Conservation (phyloP, 2,888 invertebrate genomes). For the Tubulanus polymorphus region DNA sequence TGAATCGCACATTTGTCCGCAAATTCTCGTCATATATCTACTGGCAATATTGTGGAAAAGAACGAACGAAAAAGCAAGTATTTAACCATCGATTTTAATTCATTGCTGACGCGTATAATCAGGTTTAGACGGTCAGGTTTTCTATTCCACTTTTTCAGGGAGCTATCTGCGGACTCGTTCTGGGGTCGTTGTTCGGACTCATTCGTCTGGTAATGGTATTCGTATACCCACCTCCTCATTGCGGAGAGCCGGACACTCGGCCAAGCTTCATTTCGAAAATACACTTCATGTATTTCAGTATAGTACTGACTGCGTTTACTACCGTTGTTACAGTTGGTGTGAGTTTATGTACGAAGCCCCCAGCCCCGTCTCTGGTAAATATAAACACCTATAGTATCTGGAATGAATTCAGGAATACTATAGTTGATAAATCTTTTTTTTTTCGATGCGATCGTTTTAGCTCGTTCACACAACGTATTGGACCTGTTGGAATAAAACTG, state of each 20-base stretch:
- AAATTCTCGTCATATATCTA: slow-evolving; percentile 52
- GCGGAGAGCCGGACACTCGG: slow-evolving; percentile 52
- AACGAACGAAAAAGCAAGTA: slow-evolving; percentile 49
- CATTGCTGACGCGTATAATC: no score
- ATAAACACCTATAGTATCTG: no score
- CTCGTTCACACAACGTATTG: no score
- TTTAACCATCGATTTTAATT: no score
- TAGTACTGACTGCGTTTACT: slow-evolving; percentile 49
- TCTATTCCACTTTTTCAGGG: no score
- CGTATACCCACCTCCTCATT: slow-evolving; percentile 50
- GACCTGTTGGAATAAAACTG: no score
- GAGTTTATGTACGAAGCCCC: slow-evolving; percentile 35
- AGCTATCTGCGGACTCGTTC: slow-evolving; percentile 56
- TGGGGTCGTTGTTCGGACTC: slow-evolving; percentile 53
- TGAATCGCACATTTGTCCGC: slow-evolving; percentile 52
- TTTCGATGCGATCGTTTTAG: no score
- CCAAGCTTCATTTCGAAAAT: slow-evolving; percentile 48
- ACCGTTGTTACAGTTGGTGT: slow-evolving; percentile 29
- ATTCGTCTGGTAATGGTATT: slow-evolving; percentile 55
- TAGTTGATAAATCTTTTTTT: no score
- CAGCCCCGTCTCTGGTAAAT: slow-evolving; percentile 7
- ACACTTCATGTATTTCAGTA: slow-evolving; percentile 58
- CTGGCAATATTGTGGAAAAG: slow-evolving; percentile 50
- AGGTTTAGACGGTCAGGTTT: no score
- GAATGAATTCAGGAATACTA: no score